A percentile compares a stretch with the other conserved stretches of the same genome.
Evolutionary conservation across 2,113 vertebrate genomes (phyloP).

Genomic region (Pipra filicauda): DNA sequence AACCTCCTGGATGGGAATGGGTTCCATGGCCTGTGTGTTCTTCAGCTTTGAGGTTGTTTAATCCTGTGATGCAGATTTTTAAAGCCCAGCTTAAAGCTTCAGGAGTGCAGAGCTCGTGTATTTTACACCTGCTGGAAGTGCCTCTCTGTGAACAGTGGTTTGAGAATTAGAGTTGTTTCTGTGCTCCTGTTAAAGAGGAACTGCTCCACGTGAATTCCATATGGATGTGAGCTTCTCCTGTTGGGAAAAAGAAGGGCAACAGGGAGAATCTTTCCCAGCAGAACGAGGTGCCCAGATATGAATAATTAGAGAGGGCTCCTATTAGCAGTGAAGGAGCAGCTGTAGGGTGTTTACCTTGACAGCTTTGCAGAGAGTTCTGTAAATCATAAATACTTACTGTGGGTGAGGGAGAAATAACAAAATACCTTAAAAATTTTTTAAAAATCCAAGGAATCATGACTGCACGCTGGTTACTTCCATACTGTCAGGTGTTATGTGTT

Average conservation of each 20-base stretch:
- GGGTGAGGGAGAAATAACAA: background rate
- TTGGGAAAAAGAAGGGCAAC: background rate
- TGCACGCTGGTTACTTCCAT: background rate
- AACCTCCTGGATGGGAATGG: fast-evolving
- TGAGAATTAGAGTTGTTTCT: background rate
- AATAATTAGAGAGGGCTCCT: background rate
- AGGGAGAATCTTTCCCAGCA: background rate
- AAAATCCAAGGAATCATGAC: background rate
- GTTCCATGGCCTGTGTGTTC: background rate
- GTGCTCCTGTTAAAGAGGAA: background rate
- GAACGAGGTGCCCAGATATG: background rate
- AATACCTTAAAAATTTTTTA: background rate
- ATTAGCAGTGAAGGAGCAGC: background rate
- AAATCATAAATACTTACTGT: fast-evolving
- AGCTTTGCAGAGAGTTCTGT: background rate
- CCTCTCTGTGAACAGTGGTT: background rate
- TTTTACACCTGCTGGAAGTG: background rate
- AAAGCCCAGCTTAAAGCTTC: background rate
- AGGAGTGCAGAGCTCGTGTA: background rate
- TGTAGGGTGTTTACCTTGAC: background rate
- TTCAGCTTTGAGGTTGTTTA: fast-evolving
- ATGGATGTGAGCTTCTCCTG: background rate
- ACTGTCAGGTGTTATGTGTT: fast-evolving
- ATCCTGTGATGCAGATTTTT: fast-evolving
- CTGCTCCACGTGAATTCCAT: background rate